A percentile compares a stretch with the other conserved stretches of the same genome.
phyloP scores from a whole-genome alignment of 2,797 vertebrate species.

The Sylvia borin region DNA sequence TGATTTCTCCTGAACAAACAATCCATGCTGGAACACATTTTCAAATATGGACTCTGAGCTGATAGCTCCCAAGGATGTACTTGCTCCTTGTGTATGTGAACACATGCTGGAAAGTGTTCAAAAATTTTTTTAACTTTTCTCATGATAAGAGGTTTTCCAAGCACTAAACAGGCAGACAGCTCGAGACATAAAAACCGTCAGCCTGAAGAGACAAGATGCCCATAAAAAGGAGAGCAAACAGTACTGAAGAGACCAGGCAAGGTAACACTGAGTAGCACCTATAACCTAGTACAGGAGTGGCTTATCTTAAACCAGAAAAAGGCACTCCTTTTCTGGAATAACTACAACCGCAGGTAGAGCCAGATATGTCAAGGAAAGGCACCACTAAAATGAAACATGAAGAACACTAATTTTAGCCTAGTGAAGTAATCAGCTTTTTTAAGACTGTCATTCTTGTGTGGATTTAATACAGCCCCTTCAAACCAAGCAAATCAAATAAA shows the following conservation, averaged over 20 bases:
- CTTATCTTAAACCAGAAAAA: slow-evolving; percentile 19
- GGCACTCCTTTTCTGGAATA: not conserved
- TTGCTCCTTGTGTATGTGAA: not conserved
- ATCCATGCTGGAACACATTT: not conserved
- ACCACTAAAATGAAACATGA: not conserved
- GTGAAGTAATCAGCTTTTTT: not conserved
- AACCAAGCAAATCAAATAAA: not conserved
- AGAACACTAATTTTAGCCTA: not conserved
- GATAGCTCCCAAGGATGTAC: not conserved
- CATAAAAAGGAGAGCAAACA: not conserved
- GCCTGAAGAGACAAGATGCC: not conserved
- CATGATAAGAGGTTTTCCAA: not conserved
- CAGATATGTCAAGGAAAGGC: not conserved
- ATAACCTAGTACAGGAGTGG: not conserved
- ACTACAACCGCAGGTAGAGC: not conserved
- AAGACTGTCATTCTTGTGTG: not conserved
- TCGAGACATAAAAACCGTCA: not conserved
- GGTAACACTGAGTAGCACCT: not conserved
- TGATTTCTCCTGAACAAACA: not conserved
- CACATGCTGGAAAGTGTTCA: not conserved
- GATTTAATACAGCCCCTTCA: not conserved
- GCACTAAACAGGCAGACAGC: not conserved
- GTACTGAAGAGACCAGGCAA: not conserved
- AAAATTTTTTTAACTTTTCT: not conserved
- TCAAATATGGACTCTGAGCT: not conserved